Conservation (phyloP, 2,888 invertebrate species). For the Sinopyrophorus schimmeli region DNA sequence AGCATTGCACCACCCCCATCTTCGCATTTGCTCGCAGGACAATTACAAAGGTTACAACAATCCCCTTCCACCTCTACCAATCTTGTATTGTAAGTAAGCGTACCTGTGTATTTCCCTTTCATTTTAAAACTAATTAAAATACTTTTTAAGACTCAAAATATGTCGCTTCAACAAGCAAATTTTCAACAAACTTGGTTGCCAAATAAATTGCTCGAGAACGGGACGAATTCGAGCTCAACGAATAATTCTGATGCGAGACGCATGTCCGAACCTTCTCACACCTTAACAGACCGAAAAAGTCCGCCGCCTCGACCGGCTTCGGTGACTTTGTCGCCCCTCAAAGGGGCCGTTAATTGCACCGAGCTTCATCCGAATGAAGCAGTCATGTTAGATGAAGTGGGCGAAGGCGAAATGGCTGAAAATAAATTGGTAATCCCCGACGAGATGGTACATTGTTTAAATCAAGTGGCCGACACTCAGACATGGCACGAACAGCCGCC, state of each 20-base stretch:
- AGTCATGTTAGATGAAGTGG: slow-evolving; percentile 84
- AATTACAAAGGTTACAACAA: slow-evolving; percentile 60
- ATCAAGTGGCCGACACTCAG: slow-evolving; percentile 66
- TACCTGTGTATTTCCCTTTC: slow-evolving; percentile 17
- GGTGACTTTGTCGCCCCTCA: slow-evolving; percentile 57
- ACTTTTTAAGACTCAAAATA: slow-evolving; percentile 61
- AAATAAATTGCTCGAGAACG: slow-evolving; percentile 38
- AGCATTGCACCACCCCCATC: slow-evolving; percentile 59
- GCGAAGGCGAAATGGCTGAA: slow-evolving; percentile 90
- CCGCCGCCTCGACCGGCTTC: slow-evolving; percentile 63
- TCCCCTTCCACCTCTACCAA: slow-evolving; percentile 46
- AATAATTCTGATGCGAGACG: slow-evolving; percentile 52
- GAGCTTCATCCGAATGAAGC: slow-evolving; percentile 88
- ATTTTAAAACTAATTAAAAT: no score
- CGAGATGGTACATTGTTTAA: slow-evolving; percentile 93
- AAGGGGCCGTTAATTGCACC: slow-evolving; percentile 46
- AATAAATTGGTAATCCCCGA: slow-evolving; percentile 93
- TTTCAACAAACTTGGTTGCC: slow-evolving; percentile 51
- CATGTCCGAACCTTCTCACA: slow-evolving; percentile 64
- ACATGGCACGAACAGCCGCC: slow-evolving; percentile 55
- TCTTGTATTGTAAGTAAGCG: slow-evolving; percentile 56
- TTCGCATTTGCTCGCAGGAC: slow-evolving; percentile 60
- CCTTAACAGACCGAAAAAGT: slow-evolving; percentile 58
- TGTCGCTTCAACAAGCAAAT: slow-evolving; percentile 59
- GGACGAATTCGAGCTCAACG: slow-evolving; percentile 42